Conservation (phyloP, 2,888 invertebrate genomes). For the Azorinus chamasolen region DNA sequence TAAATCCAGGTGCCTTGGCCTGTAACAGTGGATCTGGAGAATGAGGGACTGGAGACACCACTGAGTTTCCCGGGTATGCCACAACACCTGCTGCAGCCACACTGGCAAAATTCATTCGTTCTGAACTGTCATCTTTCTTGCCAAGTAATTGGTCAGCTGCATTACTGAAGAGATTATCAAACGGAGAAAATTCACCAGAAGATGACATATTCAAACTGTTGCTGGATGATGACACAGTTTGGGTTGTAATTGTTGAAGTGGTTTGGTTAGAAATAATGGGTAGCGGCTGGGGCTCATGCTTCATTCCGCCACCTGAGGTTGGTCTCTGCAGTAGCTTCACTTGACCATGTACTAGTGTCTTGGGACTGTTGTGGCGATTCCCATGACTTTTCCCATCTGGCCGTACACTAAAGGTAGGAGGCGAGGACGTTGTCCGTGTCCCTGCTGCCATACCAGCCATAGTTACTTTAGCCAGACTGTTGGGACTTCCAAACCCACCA, state of each 20-base stretch:
- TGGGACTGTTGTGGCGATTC: slow-evolving; percentile 33
- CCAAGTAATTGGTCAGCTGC: slow-evolving; percentile 87
- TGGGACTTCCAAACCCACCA: slow-evolving; percentile 66
- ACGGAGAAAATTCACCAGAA: slow-evolving; percentile 94
- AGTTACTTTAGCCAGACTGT: slow-evolving; percentile 59
- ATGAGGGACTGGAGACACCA: slow-evolving; percentile 60
- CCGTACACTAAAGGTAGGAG: slow-evolving; percentile 66
- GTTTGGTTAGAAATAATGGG: slow-evolving; percentile 76
- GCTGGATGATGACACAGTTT: slow-evolving; percentile 47
- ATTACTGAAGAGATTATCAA: slow-evolving; percentile 92
- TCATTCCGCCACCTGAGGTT: slow-evolving; percentile 42
- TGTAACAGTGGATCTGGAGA: slow-evolving; percentile 81
- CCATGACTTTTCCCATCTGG: slow-evolving; percentile 44
- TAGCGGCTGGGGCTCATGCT: slow-evolving; percentile 77
- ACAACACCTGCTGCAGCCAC: slow-evolving; percentile 89
- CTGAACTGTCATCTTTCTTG: slow-evolving; percentile 84
- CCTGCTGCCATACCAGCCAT: slow-evolving; percentile 63
- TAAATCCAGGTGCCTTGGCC: slow-evolving; percentile 87
- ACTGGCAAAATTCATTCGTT: slow-evolving; percentile 90
- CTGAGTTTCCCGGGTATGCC: slow-evolving; percentile 64
- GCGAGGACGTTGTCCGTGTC: slow-evolving; percentile 64
- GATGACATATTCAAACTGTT: slow-evolving; percentile 55
- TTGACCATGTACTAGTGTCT: slow-evolving; percentile 58
- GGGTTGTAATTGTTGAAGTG: slow-evolving; percentile 54
- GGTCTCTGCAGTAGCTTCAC: slow-evolving; percentile 70